phyloP scores from a whole-genome alignment of 2,113 vertebrate species.

The Varanus komodoensis region DNA sequence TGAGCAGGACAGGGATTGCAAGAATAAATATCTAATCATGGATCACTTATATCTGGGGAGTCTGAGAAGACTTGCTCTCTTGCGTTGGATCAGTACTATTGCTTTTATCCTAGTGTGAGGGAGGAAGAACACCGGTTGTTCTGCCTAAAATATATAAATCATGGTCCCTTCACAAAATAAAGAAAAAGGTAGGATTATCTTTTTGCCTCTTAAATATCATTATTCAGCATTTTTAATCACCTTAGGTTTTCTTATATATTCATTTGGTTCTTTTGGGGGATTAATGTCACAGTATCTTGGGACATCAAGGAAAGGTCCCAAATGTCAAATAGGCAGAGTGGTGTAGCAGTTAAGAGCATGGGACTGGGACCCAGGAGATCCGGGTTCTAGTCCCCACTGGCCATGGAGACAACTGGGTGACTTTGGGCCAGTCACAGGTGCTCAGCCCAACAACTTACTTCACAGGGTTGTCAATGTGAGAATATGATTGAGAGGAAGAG shows the following conservation, averaged over 20 bases:
- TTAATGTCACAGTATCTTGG: not conserved
- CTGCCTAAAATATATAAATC: not conserved
- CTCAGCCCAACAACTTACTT: too few species aligned
- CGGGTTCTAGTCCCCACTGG: too few species aligned
- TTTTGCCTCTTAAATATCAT: not conserved
- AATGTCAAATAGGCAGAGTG: too few species aligned
- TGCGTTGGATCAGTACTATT: not conserved
- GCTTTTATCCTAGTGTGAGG: not conserved
- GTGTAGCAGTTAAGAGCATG: too few species aligned
- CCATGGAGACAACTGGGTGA: too few species aligned
- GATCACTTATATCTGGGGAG: not conserved
- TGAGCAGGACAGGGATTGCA: not conserved
- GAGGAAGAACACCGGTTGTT: not conserved
- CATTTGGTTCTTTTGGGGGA: slow-evolving; percentile 10
- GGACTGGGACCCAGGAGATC: too few species aligned
- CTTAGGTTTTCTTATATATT: not conserved
- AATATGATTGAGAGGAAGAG: too few species aligned
- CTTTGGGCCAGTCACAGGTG: too few species aligned
- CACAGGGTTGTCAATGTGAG: too few species aligned
- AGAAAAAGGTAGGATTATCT: too few species aligned
- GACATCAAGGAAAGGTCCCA: too few species aligned
- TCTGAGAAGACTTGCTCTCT: not conserved
- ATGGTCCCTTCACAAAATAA: not conserved
- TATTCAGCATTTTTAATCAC: not conserved
- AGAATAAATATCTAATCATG: not conserved